These are phyloP conservation scores for Rhynchonycteris naso DNA, from an alignment of 2,797 vertebrate species.

Conservation along the genomic window DNA sequence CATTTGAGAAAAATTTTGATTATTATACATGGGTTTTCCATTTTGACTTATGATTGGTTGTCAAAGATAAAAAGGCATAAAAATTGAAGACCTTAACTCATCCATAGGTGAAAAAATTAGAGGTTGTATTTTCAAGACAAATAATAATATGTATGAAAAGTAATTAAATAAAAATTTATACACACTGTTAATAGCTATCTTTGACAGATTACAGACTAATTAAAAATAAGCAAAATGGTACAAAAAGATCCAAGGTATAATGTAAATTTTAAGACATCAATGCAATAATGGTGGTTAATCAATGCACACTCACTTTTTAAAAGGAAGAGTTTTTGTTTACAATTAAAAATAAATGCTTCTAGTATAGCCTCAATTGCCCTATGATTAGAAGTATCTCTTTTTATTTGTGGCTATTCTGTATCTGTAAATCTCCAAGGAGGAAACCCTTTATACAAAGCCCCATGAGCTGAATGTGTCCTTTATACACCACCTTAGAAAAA, in stretches of 20 bases:
- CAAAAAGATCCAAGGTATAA: not conserved
- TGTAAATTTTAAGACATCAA: not conserved
- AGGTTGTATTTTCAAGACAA: not conserved
- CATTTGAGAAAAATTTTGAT: not conserved
- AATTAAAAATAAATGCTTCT: not conserved
- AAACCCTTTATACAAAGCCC: not conserved
- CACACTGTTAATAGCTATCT: not conserved
- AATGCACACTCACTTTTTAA: not conserved
- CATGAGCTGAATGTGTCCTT: slow-evolving; percentile 26
- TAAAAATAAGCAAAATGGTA: not conserved
- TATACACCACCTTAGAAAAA: not conserved
- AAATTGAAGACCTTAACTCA: not conserved
- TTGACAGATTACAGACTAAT: not conserved
- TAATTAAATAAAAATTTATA: not conserved
- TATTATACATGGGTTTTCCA: not conserved
- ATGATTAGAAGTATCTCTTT: not conserved
- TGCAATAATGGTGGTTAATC: not conserved
- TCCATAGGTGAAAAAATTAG: not conserved
- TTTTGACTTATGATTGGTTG: not conserved
- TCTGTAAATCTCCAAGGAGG: not conserved
- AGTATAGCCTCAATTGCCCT: not conserved
- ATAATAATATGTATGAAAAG: not conserved
- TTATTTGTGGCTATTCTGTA: not conserved
- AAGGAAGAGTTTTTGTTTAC: not conserved
- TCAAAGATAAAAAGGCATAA: not conserved